A percentile compares a stretch with the other conserved stretches of the same genome.
Conservation (phyloP, 2,888 invertebrate genomes). For the Gastracanthus pulcherrimus region DNA sequence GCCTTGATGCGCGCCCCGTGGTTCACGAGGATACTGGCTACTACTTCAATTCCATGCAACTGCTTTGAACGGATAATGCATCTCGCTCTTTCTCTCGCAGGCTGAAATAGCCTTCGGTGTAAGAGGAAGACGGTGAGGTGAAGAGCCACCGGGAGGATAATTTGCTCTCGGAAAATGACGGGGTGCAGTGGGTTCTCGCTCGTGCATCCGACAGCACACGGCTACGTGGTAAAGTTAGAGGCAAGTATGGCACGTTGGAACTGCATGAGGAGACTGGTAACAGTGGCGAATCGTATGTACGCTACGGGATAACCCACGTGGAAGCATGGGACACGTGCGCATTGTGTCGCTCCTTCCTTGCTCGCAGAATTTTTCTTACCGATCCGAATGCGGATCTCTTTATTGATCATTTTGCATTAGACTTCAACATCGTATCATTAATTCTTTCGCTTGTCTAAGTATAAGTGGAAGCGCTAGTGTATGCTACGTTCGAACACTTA, state of each 20-base stretch:
- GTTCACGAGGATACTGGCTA: neutral
- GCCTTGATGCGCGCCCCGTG: constrained; percentile 70
- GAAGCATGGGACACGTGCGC: no score
- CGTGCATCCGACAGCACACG: neutral
- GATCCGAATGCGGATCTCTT: no score
- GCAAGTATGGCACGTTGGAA: neutral
- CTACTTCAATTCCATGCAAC: constrained; percentile 28
- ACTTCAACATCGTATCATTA: no score
- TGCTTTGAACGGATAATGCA: neutral
- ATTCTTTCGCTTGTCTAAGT: no score
- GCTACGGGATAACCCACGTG: no score
- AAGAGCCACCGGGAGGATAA: constrained; percentile 65
- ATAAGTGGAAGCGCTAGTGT: no score
- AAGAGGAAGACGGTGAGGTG: neutral
- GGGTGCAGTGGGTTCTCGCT: constrained; percentile 65
- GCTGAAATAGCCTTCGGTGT: neutral
- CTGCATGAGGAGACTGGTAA: neutral
- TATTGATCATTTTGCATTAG: no score
- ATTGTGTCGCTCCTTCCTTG: no score
- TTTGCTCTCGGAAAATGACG: constrained; percentile 75
- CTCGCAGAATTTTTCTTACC: no score
- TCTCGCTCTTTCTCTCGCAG: neutral
- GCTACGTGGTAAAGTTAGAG: neutral
- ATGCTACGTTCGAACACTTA: no score
- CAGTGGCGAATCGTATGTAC: neutral